A percentile compares a stretch with the other conserved stretches of the same genome.
Evolutionary conservation across 2,888 invertebrate genomes (phyloP).

Genomic region (Leptopterna dolabrata): DNA sequence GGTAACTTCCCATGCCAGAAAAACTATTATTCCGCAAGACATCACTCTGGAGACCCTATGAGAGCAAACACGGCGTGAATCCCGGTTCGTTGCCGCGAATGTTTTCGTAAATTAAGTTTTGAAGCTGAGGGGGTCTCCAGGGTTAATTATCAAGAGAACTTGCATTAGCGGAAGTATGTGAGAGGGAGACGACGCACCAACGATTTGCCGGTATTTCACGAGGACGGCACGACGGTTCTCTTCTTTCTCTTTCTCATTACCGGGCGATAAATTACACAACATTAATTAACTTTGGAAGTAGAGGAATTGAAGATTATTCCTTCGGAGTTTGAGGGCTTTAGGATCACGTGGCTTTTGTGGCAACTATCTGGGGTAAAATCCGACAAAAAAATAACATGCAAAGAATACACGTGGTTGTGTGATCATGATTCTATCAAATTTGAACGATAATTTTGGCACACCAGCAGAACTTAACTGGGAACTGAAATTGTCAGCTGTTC

Average conservation of each 20-base stretch:
- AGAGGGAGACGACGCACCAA: conserved; percentile 10
- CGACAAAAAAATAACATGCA: too few species aligned
- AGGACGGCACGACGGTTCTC: not conserved
- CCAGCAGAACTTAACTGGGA: too few species aligned
- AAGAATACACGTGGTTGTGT: too few species aligned
- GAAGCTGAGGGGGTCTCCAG: not conserved
- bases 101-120: conserved; percentile 45
- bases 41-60: not conserved
- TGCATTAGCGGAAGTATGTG: conserved; percentile 57
- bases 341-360: too few species aligned
- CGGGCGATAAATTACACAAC: conserved; percentile 57
- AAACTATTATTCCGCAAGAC: not conserved
- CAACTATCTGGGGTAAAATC: too few species aligned
- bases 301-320: conserved; percentile 32
- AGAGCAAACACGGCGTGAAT: not conserved
- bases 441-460: too few species aligned
- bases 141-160: conserved; percentile 47
- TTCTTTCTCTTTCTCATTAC: conserved; percentile 55
- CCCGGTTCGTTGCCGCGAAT: conserved; percentile 12
- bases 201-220: conserved; percentile 23
- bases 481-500: too few species aligned
- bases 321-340: not conserved
- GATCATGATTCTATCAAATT: too few species aligned
- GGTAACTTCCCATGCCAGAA: not conserved
- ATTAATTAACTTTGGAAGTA: conserved; percentile 61